A percentile compares a stretch with the other conserved stretches of the same genome.
Evolutionary conservation across 2,797 vertebrate genomes (phyloP).

Genomic region (Bradypus variegatus): DNA sequence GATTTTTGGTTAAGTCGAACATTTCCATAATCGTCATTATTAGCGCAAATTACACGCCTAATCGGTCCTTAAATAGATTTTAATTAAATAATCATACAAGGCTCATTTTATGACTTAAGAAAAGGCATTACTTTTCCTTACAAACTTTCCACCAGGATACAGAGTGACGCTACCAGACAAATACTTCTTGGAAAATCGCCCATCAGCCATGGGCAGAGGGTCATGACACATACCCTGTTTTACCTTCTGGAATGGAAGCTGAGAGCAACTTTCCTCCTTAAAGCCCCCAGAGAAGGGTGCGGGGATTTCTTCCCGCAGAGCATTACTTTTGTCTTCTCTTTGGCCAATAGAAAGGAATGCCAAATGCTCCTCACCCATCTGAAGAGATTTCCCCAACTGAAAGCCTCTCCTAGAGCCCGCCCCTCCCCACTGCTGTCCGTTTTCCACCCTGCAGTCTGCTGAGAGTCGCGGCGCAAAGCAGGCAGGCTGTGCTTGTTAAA

Average conservation of each 20-base stretch:
- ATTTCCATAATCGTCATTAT: slow-evolving; percentile 72
- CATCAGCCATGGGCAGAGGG: neutral
- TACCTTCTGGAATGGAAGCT: neutral
- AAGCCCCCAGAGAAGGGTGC: neutral
- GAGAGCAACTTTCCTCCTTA: neutral
- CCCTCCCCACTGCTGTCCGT: neutral
- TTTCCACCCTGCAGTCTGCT: slow-evolving; percentile 23
- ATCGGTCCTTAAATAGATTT: slow-evolving; percentile 73
- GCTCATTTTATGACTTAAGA: slow-evolving; percentile 71
- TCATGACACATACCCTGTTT: neutral
- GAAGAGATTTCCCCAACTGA: neutral
- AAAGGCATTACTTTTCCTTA: slow-evolving; percentile 68
- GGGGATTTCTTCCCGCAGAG: neutral
- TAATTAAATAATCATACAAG: slow-evolving; percentile 74
- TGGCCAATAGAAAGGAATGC: slow-evolving; percentile 15
- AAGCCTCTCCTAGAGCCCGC: neutral
- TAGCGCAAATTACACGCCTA: slow-evolving; percentile 70
- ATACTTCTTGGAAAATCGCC: slow-evolving; percentile 48
- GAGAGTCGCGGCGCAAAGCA: slow-evolving; percentile 8
- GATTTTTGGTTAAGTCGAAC: slow-evolving; percentile 73
- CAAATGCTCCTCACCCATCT: neutral
- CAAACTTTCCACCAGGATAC: slow-evolving; percentile 63
- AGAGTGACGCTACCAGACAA: slow-evolving; percentile 47
- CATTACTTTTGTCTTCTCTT: slow-evolving; percentile 9
- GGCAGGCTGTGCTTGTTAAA: slow-evolving; percentile 58